phyloP scores from a whole-genome alignment of 2,113 vertebrate species.

The Sebastes schlegelii region DNA sequence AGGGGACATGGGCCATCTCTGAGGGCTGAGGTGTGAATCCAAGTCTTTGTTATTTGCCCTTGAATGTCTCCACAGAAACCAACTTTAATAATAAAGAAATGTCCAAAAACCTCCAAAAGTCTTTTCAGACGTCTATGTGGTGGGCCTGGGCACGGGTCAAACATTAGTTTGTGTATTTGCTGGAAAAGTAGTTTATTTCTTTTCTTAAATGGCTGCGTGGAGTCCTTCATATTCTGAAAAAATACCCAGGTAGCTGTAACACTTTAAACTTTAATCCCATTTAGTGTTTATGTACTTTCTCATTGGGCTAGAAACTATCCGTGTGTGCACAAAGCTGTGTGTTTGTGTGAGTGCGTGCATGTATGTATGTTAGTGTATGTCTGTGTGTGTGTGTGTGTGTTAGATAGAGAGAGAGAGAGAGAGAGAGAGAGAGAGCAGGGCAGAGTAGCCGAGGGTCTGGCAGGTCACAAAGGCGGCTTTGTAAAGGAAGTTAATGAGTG shows the following conservation, averaged over 20 bases:
- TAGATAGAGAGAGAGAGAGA: slow-evolving; percentile 12
- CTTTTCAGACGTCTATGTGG: slow-evolving; percentile 1
- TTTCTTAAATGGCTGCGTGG: slow-evolving; percentile 42
- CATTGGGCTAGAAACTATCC: slow-evolving; percentile 39
- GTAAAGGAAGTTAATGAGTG: slow-evolving; percentile 82
- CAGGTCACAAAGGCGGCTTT: slow-evolving; percentile 83
- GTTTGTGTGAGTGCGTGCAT: neutral
- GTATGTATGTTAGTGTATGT: neutral
- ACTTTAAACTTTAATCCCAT: slow-evolving; percentile 71
- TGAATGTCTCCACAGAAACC: slow-evolving; percentile 34
- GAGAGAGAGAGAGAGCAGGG: slow-evolving; percentile 47
- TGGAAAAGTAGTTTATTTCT: slow-evolving; percentile 47
- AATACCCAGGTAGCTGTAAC: slow-evolving; percentile 44
- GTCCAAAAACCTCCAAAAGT: slow-evolving; percentile 9
- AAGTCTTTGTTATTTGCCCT: slow-evolving; percentile 22
- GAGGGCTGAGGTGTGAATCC: slow-evolving; percentile 48
- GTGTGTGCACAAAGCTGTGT: slow-evolving; percentile 13
- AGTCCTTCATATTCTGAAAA: slow-evolving; percentile 27
- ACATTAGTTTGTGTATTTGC: slow-evolving; percentile 25
- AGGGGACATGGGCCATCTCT: slow-evolving; percentile 15
- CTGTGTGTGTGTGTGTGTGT: slow-evolving; percentile 35
- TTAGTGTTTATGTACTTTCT: slow-evolving; percentile 72
- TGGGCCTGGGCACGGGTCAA: slow-evolving; percentile 15
- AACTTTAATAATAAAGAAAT: slow-evolving; percentile 25
- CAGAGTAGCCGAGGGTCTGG: slow-evolving; percentile 69